Percentiles rank a stretch among this genome's conserved stretches.
phyloP scores from a whole-genome alignment of 1,140 invertebrate genomes.

The Paralvinella palmiformis region DNA sequence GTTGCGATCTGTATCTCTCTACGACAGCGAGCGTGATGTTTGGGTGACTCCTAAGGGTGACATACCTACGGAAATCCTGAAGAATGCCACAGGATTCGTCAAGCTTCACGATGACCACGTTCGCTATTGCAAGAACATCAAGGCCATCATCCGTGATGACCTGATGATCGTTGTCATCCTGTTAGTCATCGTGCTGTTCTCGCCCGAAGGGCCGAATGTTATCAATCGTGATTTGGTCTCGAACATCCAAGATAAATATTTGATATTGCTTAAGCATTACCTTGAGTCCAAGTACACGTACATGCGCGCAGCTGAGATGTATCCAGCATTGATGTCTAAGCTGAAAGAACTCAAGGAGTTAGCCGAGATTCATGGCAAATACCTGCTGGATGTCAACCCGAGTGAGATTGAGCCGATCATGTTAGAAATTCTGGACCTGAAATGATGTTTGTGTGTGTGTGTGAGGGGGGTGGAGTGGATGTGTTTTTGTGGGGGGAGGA shows the following conservation, averaged over 20 bases:
- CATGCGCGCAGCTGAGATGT: slow-evolving; percentile 29
- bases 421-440: slow-evolving; percentile 88
- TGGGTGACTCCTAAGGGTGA: slow-evolving; percentile 57
- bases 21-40: slow-evolving; percentile 65
- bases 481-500: no score
- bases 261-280: slow-evolving; percentile 80
- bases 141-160: slow-evolving; percentile 37
- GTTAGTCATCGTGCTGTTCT: slow-evolving; percentile 81
- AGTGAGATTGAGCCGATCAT: slow-evolving; percentile 80
- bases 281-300: slow-evolving; percentile 68
- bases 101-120: slow-evolving; percentile 43
- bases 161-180: slow-evolving; percentile 72
- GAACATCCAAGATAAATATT: slow-evolving; percentile 75
- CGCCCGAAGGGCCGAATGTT: slow-evolving; percentile 70
- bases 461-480: no score
- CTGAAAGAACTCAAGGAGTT: slow-evolving; percentile 77
- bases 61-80: slow-evolving; percentile 43
- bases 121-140: slow-evolving; percentile 38
- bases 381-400: slow-evolving; percentile 85
- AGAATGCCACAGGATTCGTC: slow-evolving; percentile 36
- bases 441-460: no score
- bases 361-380: slow-evolving; percentile 77
- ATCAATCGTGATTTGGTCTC: slow-evolving; percentile 67
- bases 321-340: slow-evolving; percentile 70
- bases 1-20: slow-evolving; percentile 76